phyloP scores from a whole-genome alignment of 2,797 vertebrate genomes.

The Harpagifer antarcticus region DNA sequence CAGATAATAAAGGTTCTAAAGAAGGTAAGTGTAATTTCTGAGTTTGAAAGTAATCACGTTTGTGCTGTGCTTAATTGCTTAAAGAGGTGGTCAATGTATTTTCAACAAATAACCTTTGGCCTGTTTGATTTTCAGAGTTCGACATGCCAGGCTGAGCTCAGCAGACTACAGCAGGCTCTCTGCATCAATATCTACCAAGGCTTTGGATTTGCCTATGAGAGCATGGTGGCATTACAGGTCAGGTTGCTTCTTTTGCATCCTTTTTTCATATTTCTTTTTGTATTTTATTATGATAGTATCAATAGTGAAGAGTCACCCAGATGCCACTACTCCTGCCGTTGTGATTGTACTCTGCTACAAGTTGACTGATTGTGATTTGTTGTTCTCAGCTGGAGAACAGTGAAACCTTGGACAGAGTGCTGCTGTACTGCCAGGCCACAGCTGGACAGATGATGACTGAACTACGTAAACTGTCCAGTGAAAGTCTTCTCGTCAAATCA shows the following conservation, averaged over 20 bases:
- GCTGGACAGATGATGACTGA: constrained; percentile 85
- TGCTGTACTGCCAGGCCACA: constrained; percentile 79
- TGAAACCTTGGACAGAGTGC: constrained; percentile 74
- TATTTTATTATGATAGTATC: not conserved
- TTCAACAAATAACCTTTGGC: not conserved
- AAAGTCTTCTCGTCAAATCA: constrained; percentile 84
- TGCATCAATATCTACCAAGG: constrained; percentile 88
- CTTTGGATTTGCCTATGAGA: constrained; percentile 82
- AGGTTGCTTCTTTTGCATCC: not conserved
- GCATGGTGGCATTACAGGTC: constrained; percentile 88
- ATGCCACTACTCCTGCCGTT: not conserved
- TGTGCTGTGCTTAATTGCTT: not conserved
- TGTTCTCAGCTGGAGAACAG: constrained; percentile 71
- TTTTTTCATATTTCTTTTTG: too few relatives aligned
- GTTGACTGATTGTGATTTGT: constrained; percentile 28
- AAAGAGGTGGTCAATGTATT: not conserved
- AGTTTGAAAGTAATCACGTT: accelerated
- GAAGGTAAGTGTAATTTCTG: constrained; percentile 74
- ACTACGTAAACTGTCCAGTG: constrained; percentile 78
- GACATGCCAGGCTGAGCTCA: constrained; percentile 38
- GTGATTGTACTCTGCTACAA: not conserved
- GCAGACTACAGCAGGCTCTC: constrained; percentile 83
- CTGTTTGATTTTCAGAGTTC: constrained; percentile 34
- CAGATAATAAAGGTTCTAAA: constrained; percentile 75
- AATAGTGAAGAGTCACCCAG: not conserved